These are phyloP conservation scores for Diploptera punctata DNA, from an alignment of 2,888 invertebrate genomes.

Conservation along the genomic window DNA sequence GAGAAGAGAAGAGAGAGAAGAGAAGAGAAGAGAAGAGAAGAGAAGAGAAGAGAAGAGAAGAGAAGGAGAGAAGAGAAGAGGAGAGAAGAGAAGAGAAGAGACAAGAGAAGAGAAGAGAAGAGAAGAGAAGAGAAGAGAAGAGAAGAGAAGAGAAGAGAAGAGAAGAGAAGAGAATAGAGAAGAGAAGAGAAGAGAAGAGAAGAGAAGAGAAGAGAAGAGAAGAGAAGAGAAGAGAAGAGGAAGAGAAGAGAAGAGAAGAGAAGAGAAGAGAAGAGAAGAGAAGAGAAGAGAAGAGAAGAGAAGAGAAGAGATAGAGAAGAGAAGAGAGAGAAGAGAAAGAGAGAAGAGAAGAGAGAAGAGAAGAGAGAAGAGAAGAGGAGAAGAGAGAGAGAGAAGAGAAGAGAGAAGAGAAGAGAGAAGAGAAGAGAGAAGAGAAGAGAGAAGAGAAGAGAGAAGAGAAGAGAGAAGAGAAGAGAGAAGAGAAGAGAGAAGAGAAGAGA, in stretches of 20 bases:
- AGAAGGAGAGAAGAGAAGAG: too few species aligned
- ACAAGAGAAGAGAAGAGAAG: not conserved
- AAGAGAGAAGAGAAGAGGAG: not conserved
- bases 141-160: not conserved
- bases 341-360: not conserved
- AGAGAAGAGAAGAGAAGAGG: not conserved
- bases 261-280: not conserved
- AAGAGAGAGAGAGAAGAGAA: not conserved
- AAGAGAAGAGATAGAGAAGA: not conserved
- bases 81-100: not conserved
- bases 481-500: not conserved
- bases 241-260: not conserved
- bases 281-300: not conserved
- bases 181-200: not conserved
- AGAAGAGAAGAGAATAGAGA: too few species aligned
- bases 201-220: not conserved
- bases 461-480: not conserved
- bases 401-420: not conserved
- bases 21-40: too few species aligned
- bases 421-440: not conserved
- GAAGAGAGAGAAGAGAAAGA: not conserved
- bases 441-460: not conserved
- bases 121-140: not conserved
- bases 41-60: too few species aligned
- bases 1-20: too few species aligned